Percentiles rank a stretch among this genome's conserved stretches.
Evolutionary conservation across 2,888 invertebrate genomes (phyloP).

Genomic region (Deilephila elpenor): DNA sequence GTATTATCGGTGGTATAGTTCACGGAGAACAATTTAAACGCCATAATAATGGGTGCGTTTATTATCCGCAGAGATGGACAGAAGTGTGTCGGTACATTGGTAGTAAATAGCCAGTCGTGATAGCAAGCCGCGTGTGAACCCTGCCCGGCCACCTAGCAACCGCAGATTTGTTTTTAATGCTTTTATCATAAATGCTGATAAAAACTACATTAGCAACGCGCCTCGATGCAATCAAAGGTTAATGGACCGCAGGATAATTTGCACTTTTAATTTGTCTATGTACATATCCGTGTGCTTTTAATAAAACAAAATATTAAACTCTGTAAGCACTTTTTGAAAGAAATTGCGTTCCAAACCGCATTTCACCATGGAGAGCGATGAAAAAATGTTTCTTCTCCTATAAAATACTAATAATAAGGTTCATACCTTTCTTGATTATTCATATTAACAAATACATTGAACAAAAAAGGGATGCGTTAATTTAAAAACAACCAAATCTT

Average conservation of each 20-base stretch:
- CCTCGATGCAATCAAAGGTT: neutral
- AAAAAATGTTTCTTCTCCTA: no score
- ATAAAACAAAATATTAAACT: no score
- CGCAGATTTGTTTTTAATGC: neutral
- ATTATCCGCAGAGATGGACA: conserved; percentile 64
- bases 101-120: conserved; percentile 70
- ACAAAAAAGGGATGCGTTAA: no score
- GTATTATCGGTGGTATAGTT: neutral
- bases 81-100: conserved; percentile 61
- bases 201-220: neutral
- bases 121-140: conserved; percentile 66
- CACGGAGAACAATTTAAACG: conserved; percentile 51
- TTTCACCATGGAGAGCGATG: no score
- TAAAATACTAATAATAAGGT: no score
- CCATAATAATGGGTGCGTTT: conserved; percentile 58
- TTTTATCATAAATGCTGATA: conserved; percentile 8
- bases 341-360: no score
- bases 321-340: no score
- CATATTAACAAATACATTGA: no score
- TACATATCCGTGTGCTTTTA: no score
- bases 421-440: no score
- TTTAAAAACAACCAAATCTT: no score
- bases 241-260: neutral
- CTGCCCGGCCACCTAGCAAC: conserved; percentile 42
- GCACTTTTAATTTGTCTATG: neutral